Evolutionary conservation across 2,888 invertebrate species (phyloP), one percentile per base, ranked within the genome.

Genomic region (Oscheius myriophilus): DNA sequence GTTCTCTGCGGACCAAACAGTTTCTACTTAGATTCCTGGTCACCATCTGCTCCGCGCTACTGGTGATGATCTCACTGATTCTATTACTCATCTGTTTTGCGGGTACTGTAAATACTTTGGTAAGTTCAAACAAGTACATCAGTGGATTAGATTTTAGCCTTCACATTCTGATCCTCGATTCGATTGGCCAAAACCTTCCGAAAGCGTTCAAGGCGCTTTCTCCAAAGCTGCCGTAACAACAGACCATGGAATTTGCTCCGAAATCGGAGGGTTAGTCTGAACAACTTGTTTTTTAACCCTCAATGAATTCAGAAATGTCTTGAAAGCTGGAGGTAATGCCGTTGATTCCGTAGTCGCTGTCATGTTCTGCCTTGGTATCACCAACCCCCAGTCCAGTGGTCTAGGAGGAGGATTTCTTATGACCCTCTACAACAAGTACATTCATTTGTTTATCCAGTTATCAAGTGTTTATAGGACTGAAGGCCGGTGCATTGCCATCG

Each of bases 351-450:
- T 93, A 0, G 92, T 95, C 81, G 93, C 94, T 0, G 91, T 93
- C 0, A 87, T 94, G 54, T 91, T 95, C 81, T 95, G 95, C 87
- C 92, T 93, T 86, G 94, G 95, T 0, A 89, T 93, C 6, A 90
- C 92, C 2, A 91, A 93, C 86, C 91, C 93, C 6, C 93, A 95
- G 87, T 91, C 93, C 82, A 92, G 92, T 91, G 95, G 95, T 0
- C 88, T 95, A 6, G 94, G 95, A 4, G 95, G 95, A 53, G 95
- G 95, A 16, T 94, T 94, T 87, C 88, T 94, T 42, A 92, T 93
- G 87, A 93, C 92, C 0, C 90, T 93, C 67, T 94, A 93, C 89
- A 91, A 91, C 64, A 79, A 80, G 83, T 87, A 59, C 57, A 49
- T 33, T 9, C 1, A 16, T 18, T 46, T 14, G 11, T 58, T 23